Conservation (phyloP, 2,888 invertebrate genomes). For the Odontothrips loti region DNA sequence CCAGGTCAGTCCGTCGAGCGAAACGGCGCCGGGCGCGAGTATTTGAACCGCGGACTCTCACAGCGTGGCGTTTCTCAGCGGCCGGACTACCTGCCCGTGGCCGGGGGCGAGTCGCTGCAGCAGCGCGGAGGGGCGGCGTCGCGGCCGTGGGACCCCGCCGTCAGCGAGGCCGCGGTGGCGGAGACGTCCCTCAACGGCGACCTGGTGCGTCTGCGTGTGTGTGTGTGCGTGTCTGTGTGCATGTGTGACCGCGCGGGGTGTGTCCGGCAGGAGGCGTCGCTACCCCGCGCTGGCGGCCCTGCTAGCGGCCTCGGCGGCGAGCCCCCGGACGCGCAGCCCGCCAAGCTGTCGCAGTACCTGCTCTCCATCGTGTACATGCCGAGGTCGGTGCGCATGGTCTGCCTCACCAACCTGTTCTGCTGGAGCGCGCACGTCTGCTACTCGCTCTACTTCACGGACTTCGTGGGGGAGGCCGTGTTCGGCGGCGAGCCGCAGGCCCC, state of each 20-base stretch:
- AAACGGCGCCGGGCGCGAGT: neutral
- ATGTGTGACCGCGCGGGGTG: slow-evolving; percentile 38
- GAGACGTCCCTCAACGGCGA: slow-evolving; percentile 31
- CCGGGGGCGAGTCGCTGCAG: slow-evolving; percentile 27
- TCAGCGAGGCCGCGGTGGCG: slow-evolving; percentile 32
- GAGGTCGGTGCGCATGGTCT: slow-evolving; percentile 74
- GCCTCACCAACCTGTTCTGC: slow-evolving; percentile 90
- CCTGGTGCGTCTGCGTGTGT: neutral
- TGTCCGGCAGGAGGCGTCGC: slow-evolving; percentile 35
- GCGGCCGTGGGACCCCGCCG: slow-evolving; percentile 34
- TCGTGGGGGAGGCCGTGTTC: slow-evolving; percentile 87
- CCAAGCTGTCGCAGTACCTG: slow-evolving; percentile 66
- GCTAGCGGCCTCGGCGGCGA: neutral
- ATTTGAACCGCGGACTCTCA: neutral
- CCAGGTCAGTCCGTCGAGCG: neutral
- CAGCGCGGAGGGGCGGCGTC: neutral
- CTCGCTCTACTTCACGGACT: slow-evolving; percentile 93
- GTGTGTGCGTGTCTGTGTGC: slow-evolving; percentile 38
- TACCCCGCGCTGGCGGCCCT: slow-evolving; percentile 40
- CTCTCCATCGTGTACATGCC: slow-evolving; percentile 92
- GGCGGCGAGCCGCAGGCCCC: slow-evolving; percentile 81
- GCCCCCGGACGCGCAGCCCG: neutral
- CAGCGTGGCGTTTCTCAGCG: neutral
- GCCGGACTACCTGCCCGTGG: slow-evolving; percentile 35
- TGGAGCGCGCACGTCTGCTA: slow-evolving; percentile 99